Evolutionary conservation across 2,888 invertebrate species (phyloP).

Genomic region (Leptinotarsa peninsularis): DNA sequence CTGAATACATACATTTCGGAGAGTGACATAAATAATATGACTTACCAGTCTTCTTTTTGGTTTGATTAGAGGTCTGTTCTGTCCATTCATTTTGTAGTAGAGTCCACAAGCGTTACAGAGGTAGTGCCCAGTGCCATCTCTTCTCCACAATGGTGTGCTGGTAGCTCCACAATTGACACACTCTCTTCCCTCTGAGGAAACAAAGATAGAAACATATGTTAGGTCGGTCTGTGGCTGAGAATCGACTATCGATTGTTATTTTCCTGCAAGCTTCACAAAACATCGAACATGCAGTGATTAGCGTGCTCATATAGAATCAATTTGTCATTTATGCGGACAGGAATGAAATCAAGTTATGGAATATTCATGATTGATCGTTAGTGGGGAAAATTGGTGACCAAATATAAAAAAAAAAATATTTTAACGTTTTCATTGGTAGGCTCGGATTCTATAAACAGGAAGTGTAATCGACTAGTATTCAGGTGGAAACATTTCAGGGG

Average conservation of each 20-base stretch:
- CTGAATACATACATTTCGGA: not conserved
- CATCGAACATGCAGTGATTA: slow-evolving; percentile 49
- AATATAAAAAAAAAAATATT: not conserved
- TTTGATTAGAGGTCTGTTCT: slow-evolving; percentile 98
- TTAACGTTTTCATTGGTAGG: not conserved
- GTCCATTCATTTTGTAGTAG: slow-evolving; percentile 99
- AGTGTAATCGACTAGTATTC: too few species aligned
- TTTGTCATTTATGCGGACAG: slow-evolving; percentile 43
- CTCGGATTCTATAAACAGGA: not conserved
- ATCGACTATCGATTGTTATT: slow-evolving; percentile 15
- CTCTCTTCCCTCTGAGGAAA: slow-evolving; percentile 88
- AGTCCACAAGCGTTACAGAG: slow-evolving; percentile 99
- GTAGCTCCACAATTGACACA: slow-evolving; percentile 99
- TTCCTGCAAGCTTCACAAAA: slow-evolving; percentile 27
- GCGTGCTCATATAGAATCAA: slow-evolving; percentile 43
- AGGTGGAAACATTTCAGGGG: too few species aligned
- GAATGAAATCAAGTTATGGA: slow-evolving; percentile 42
- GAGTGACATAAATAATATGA: slow-evolving; percentile 58
- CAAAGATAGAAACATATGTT: slow-evolving; percentile 30
- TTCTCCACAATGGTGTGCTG: slow-evolving; percentile 95
- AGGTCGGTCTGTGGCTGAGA: not conserved
- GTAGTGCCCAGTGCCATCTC: slow-evolving; percentile 98
- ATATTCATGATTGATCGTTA: slow-evolving; percentile 29
- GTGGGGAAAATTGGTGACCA: not conserved
- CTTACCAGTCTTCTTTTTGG: slow-evolving; percentile 99